Conservation (phyloP, 2,113 vertebrate species). For the Phainopepla nitens region DNA sequence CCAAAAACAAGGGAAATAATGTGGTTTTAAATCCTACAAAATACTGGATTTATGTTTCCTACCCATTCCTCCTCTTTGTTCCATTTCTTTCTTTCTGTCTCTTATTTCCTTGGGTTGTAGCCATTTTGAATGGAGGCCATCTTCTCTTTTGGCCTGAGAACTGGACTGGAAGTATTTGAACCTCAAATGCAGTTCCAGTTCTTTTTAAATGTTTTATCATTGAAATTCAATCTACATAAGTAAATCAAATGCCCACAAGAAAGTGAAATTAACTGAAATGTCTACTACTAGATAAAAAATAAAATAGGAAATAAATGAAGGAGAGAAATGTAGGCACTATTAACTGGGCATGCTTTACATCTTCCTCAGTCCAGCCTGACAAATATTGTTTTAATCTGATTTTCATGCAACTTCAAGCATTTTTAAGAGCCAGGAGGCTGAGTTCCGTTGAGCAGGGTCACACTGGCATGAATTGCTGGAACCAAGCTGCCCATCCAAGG, state of each 20-base stretch:
- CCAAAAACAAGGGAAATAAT: background rate
- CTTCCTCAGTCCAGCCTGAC: background rate
- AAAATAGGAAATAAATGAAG: background rate
- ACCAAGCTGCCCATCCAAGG: background rate
- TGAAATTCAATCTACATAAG: background rate
- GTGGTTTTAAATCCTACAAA: constrained; percentile 27
- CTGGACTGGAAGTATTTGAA: constrained; percentile 33
- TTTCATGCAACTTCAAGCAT: background rate
- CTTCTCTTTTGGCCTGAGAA: constrained; percentile 29
- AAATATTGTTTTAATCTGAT: constrained; percentile 6
- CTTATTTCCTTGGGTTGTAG: constrained; percentile 36
- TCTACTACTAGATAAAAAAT: constrained; percentile 13
- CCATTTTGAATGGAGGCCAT: constrained; percentile 49
- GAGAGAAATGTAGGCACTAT: background rate
- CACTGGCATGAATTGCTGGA: background rate
- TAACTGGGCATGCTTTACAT: background rate
- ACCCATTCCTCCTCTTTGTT: background rate
- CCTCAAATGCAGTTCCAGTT: background rate
- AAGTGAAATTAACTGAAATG: constrained; percentile 10
- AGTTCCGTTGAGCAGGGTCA: background rate
- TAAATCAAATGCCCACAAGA: background rate
- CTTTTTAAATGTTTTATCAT: constrained; percentile 2
- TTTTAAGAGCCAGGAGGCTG: background rate
- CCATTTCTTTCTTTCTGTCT: background rate
- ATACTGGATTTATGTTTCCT: constrained; percentile 16